Percentiles rank a stretch among this genome's conserved stretches.
Conservation (phyloP, 1,140 invertebrate genomes). For the Drosophila kanapiae region DNA sequence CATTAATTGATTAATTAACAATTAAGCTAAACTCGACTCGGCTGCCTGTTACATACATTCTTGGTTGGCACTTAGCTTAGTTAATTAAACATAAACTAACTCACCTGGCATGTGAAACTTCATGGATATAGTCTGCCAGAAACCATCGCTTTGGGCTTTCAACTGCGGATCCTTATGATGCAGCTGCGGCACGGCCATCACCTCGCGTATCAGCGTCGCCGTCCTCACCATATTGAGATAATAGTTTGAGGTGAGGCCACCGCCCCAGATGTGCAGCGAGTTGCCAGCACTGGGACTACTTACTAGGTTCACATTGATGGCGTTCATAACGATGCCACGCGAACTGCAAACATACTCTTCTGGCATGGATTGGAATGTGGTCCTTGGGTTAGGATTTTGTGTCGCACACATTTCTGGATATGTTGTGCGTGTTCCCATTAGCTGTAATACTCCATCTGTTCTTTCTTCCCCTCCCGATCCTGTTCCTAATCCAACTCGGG, state of each 20-base stretch:
- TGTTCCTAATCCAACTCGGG: not conserved
- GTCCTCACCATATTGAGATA: slow-evolving; percentile 45
- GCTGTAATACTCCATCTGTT: no score
- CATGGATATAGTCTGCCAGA: slow-evolving; percentile 54
- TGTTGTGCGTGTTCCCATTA: not conserved
- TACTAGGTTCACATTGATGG: slow-evolving; percentile 22
- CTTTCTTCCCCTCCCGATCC: not conserved
- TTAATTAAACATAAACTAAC: no score
- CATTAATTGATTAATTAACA: no score
- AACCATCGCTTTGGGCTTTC: not conserved
- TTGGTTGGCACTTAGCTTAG: no score
- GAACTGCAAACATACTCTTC: not conserved
- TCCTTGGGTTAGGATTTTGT: no score
- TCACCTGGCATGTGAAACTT: slow-evolving; percentile 65
- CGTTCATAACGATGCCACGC: not conserved
- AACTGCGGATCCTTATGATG: slow-evolving; percentile 41
- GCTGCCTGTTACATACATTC: no score
- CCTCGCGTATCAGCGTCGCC: slow-evolving; percentile 58
- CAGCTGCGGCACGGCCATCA: slow-evolving; percentile 66
- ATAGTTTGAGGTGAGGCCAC: slow-evolving; percentile 6
- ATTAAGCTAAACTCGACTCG: no score
- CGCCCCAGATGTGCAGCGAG: slow-evolving; percentile 30
- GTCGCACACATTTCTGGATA: not conserved
- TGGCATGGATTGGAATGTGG: not conserved
- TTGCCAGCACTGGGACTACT: slow-evolving; percentile 13